Evolutionary conservation across 2,113 vertebrate genomes (phyloP).

Genomic region (Barnardius zonarius): DNA sequence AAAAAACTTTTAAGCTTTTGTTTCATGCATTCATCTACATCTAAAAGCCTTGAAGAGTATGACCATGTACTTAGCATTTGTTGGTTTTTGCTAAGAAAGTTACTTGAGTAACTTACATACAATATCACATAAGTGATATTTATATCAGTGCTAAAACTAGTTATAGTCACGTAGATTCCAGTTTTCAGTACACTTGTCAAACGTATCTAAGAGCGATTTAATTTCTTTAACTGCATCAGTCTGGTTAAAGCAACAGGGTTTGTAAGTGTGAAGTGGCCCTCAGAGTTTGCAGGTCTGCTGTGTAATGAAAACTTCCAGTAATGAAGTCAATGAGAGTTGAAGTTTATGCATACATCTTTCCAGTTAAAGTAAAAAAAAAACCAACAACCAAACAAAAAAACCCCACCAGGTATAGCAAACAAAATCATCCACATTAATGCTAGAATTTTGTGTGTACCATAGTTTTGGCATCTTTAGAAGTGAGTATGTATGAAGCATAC

Average conservation of each 20-base stretch:
- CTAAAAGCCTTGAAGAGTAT: not conserved
- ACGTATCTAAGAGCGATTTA: not conserved
- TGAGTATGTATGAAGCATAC: not conserved
- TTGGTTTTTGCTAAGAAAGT: not conserved
- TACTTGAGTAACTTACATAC: not conserved
- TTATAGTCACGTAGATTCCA: not conserved
- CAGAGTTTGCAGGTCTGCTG: not conserved
- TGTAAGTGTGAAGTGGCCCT: not conserved
- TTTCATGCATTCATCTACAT: not conserved
- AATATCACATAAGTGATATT: not conserved
- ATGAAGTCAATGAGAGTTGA: not conserved
- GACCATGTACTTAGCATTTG: not conserved
- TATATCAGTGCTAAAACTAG: not conserved
- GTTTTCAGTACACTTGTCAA: not conserved
- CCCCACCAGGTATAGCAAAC: not conserved
- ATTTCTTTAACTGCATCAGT: not conserved
- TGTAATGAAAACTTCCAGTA: not conserved
- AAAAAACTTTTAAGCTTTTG: not conserved
- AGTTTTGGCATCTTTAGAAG: not conserved
- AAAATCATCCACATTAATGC: not conserved
- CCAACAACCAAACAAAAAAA: not conserved
- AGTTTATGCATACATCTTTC: not conserved
- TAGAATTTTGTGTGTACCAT: not conserved
- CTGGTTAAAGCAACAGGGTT: not conserved
- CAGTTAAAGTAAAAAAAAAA: not conserved